Percentiles rank a stretch among this genome's conserved stretches.
phyloP scores from a whole-genome alignment of 1,140 invertebrate genomes.

The Gerris buenoi region DNA sequence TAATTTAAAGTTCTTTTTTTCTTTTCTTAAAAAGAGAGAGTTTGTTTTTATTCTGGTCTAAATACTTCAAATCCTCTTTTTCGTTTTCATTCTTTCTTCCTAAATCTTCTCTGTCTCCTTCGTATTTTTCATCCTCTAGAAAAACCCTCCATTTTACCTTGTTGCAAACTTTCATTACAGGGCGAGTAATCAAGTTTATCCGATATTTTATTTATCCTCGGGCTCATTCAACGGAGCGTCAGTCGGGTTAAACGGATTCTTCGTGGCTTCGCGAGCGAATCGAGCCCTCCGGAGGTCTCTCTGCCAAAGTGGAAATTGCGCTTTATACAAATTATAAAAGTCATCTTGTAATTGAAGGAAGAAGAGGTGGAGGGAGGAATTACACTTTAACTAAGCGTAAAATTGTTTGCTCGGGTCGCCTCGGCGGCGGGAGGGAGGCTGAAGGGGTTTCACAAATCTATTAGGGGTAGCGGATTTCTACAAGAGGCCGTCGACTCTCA shows the following conservation, averaged over 20 bases:
- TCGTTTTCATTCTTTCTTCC: too few relatives aligned
- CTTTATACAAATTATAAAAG: neutral
- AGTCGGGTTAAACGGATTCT: neutral
- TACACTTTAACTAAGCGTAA: neutral
- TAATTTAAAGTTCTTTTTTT: too few relatives aligned
- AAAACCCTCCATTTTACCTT: neutral
- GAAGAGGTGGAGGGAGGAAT: neutral
- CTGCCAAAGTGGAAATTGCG: neutral
- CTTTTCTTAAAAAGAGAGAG: too few relatives aligned
- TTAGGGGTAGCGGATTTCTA: neutral
- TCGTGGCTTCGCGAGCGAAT: neutral
- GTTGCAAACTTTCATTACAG: neutral
- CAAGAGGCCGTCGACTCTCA: neutral
- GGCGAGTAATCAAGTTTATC: neutral
- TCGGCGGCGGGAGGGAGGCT: neutral
- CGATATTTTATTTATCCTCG: neutral
- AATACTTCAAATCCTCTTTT: too few relatives aligned
- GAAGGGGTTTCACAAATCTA: neutral
- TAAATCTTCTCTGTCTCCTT: neutral
- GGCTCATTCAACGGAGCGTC: neutral
- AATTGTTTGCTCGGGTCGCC: constrained; percentile 1
- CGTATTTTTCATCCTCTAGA: neutral
- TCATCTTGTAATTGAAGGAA: neutral
- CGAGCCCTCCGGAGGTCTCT: neutral
- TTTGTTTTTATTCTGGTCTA: too few relatives aligned